Base-by-base conservation (phyloP, 2,888 invertebrate genomes). In the Drosophila cognata region DNA sequence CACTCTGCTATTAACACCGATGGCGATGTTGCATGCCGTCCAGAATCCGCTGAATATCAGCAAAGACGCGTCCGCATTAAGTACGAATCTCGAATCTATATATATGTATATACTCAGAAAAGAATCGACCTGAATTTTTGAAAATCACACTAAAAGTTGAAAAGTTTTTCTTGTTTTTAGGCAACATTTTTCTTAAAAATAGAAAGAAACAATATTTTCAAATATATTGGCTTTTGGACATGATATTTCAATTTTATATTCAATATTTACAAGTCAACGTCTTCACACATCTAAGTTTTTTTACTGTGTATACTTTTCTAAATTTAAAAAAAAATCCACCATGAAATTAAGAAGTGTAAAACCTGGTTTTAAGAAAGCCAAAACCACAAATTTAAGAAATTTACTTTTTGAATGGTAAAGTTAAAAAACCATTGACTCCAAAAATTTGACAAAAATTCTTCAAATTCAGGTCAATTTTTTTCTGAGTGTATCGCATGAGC, bases 1-100 rank as follows among this genome's bases (percentile, higher is more conserved):
- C 78, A 79, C 29, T 59, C 88, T 50, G 65, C 79, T 55, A 74
- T 82, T 16, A 85, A 80, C 18, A 65, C 78, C 55, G 83, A 80
- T 41, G 77, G 73, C 28, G 79, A 88, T 46, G 82, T 77, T n/a
- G 81, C 77, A 18, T 87, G 88, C 18, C 91, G 91, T 55, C 81
- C 89, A 59, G 90, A 88, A 71, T 92, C 93, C 61, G 91, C 92
- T 59, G 93, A 92, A 69, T 92, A 93, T 64, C 91, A 92, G 57
- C 91, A 91, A 51, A 89, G 90, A 84, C 91, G 90, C 74, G 91
- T 92, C 84, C 92, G 91, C 85, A 93, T 92, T 76, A 92, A 91
- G 93, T 93, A 75, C 70, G 46, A 5, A 2, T 25, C 7, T 8
- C 70, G 38, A 8, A 2, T 21, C 7, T 8, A 10, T 2, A 55